Evolutionary conservation across 1,140 invertebrate species (phyloP).

Genomic region (Gryon sp.): DNA sequence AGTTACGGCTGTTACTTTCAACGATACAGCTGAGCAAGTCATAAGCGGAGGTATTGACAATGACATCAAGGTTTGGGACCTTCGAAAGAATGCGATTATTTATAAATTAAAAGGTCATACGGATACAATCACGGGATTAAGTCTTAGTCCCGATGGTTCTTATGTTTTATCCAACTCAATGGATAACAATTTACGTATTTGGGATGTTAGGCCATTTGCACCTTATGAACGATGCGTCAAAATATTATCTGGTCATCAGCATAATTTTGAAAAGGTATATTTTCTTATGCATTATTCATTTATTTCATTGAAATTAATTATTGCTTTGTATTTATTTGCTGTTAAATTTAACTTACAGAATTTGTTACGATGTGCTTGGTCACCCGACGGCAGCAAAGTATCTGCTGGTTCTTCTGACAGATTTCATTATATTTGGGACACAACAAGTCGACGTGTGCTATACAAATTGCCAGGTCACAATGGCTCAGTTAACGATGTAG

Average conservation of each 20-base stretch:
- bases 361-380: conserved; percentile 88
- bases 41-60: conserved; percentile 97
- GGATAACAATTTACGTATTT: conserved; percentile 94
- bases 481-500: conserved; percentile 97
- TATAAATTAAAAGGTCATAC: conserved; percentile 93
- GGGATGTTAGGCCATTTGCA: conserved; percentile 90
- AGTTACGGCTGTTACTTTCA: conserved; percentile 95
- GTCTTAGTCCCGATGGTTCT: conserved; percentile 96
- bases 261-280: conserved; percentile 97
- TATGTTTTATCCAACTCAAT: conserved; percentile 97
- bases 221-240: conserved; percentile 96
- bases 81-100: conserved; percentile 92
- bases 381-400: conserved; percentile 88
- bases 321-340: conserved; percentile 3
- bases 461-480: conserved; percentile 99
- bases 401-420: conserved; percentile 96
- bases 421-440: conserved; percentile 98
- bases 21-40: conserved; percentile 96
- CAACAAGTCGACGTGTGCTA: conserved; percentile 91
- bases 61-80: conserved; percentile 98
- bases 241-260: conserved; percentile 95
- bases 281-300: too few relatives aligned
- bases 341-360: conserved; percentile 81
- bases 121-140: conserved; percentile 96
- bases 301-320: conserved; percentile 20